A percentile compares a stretch with the other conserved stretches of the same genome.
Conservation (phyloP, 2,888 invertebrate genomes). For the Athalia rosae region DNA sequence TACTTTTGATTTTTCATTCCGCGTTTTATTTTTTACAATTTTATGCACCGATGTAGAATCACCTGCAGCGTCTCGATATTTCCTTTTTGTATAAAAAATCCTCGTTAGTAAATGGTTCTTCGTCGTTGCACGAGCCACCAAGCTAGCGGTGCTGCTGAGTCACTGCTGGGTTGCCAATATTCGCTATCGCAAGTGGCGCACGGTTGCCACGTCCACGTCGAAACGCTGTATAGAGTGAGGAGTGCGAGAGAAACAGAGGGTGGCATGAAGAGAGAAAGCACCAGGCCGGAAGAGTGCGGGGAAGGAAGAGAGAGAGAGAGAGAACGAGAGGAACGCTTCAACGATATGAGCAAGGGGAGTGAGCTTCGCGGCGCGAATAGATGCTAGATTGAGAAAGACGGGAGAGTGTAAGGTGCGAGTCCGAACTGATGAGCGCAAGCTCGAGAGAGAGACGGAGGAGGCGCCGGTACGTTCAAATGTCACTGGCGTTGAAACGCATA, state of each 20-base stretch:
- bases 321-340: conserved; percentile 4
- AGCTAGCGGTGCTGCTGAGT: conserved; percentile 59
- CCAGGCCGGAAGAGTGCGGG: conserved; percentile 18
- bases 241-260: conserved; percentile 36
- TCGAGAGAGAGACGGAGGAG: conserved; percentile 49
- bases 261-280: conserved; percentile 46
- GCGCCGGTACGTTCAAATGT: conserved; percentile 68
- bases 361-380: neutral
- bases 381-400: conserved; percentile 10
- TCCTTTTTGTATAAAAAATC: conserved; percentile 16
- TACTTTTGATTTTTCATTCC: too few species aligned
- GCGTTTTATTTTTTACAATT: neutral
- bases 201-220: conserved; percentile 53
- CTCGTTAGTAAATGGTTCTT: conserved; percentile 44
- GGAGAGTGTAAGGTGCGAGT: conserved; percentile 27
- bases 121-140: conserved; percentile 53
- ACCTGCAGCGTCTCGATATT: neutral
- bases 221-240: conserved; percentile 15
- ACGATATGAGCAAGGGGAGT: conserved; percentile 21
- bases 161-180: conserved; percentile 67
- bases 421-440: neutral
- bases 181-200: conserved; percentile 45
- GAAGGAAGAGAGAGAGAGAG: conserved; percentile 3
- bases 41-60: neutral
- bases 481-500: conserved; percentile 62